Conservation (phyloP, 2,797 vertebrate genomes). For the Crocodylus rhombifer region DNA sequence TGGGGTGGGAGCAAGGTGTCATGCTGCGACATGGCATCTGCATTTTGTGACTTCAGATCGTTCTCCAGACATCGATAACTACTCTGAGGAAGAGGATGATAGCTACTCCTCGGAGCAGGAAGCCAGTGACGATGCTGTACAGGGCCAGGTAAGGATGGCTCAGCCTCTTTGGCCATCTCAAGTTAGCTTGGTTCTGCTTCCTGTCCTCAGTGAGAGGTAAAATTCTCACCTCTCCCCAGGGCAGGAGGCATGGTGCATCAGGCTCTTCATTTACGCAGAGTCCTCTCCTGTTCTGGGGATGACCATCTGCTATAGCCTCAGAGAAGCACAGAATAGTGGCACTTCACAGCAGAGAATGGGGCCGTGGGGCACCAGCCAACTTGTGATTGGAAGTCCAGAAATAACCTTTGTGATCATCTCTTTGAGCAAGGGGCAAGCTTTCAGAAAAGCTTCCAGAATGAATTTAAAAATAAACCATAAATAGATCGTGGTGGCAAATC, state of each 20-base stretch:
- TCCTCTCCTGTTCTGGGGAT: neutral
- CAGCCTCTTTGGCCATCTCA: neutral
- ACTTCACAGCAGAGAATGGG: neutral
- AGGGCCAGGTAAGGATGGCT: conserved; percentile 85
- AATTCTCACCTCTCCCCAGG: neutral
- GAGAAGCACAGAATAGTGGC: neutral
- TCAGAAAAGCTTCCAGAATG: neutral
- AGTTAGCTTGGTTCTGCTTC: neutral
- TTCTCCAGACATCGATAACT: conserved; percentile 97
- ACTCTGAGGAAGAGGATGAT: conserved; percentile 98
- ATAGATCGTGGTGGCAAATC: neutral
- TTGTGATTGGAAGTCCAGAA: neutral
- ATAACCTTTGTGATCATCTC: neutral
- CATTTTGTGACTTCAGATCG: conserved; percentile 87
- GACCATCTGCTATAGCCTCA: neutral
- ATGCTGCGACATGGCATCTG: neutral
- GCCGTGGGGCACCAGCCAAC: neutral
- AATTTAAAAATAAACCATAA: neutral
- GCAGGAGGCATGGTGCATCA: neutral
- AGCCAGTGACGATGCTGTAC: conserved; percentile 94
- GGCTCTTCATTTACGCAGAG: neutral
- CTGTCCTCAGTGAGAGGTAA: neutral
- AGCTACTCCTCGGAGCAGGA: conserved; percentile 98
- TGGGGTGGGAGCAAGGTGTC: neutral
- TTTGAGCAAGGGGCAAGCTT: neutral